Evolutionary conservation across 2,113 vertebrate genomes (phyloP).

Genomic region (Myotis lucifugus): DNA sequence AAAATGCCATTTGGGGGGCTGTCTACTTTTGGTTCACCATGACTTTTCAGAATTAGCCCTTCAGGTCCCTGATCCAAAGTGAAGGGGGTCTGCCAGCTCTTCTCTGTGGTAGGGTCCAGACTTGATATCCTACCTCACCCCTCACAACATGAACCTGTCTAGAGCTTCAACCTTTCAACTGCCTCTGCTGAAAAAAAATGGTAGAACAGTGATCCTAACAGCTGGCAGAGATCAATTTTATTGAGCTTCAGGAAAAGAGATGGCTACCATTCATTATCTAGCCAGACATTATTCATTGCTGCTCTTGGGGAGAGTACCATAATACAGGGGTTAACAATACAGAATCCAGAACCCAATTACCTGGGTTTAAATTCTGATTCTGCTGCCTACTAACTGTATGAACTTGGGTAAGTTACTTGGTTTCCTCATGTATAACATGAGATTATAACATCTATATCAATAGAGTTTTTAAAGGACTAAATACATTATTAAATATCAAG

Average conservation of each 20-base stretch:
- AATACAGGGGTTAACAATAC: background rate
- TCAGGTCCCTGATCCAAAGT: background rate
- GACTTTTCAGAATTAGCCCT: background rate
- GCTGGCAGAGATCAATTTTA: background rate
- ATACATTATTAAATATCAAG: background rate
- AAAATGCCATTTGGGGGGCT: background rate
- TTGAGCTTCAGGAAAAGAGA: background rate
- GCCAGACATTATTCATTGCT: background rate
- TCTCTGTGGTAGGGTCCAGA: background rate
- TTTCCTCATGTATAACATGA: background rate
- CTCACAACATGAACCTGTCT: background rate
- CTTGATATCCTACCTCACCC: background rate
- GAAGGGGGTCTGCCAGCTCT: background rate
- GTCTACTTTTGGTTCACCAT: background rate
- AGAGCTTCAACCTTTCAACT: background rate
- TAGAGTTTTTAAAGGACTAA: background rate
- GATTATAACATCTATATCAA: background rate
- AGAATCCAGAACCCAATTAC: background rate
- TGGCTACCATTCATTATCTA: background rate
- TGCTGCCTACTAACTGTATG: background rate
- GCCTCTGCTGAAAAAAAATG: background rate
- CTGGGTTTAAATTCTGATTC: background rate
- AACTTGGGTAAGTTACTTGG: background rate
- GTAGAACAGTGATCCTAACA: background rate
- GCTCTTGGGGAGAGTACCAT: background rate